Evolutionary conservation across 2,797 vertebrate species (phyloP), one percentile per base, ranked within the genome.

Genomic region (Scleropages formosus): DNA sequence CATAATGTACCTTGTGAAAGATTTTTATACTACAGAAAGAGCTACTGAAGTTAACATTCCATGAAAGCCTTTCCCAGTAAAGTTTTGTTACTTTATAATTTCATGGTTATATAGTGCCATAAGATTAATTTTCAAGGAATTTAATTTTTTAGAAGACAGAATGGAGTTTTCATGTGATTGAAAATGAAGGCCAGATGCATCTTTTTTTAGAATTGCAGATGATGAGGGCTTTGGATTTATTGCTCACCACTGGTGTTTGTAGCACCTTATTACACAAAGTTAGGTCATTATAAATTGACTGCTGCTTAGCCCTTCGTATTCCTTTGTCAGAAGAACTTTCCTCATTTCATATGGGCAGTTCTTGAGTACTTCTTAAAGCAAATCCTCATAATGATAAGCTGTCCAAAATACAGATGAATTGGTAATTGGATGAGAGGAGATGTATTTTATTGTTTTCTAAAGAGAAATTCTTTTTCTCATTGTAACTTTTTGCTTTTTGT

Each of bases 41-140:
- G 78, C 75, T 76, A 80, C 75, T 85, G 79, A 84, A 84, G 78
- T 87, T 84, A 86, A 88, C 80, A 80, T 79, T 75, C 78, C 79
- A 76, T 83, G 78, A 85, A 47, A 85, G 79, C 46, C 11, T 47
- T 16, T 72, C 78, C 78, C 49, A 69, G 70, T 73, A 26, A 63
- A 66, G 77, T 67, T 31, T 60, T 72, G 51, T 56, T 49, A 26
- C 58, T 76, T 72, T 63, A 44, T 60, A 76, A 49, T 71, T 80
- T 73, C 20, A 46, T 75, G 74, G 71, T 79, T 81, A 75, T 75
- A 22, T 65, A 77, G 71, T 66, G 26, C 10, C 76, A 82, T 78
- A 71, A 39, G 27, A 64, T 77, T 80, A 71, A 70, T 80, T 72
- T 7, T 56, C 8, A 10, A 26, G 59, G 31, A 47, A 73, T 60